Base-by-base conservation (phyloP, 2,888 invertebrate species). In the Melipona beecheii region DNA sequence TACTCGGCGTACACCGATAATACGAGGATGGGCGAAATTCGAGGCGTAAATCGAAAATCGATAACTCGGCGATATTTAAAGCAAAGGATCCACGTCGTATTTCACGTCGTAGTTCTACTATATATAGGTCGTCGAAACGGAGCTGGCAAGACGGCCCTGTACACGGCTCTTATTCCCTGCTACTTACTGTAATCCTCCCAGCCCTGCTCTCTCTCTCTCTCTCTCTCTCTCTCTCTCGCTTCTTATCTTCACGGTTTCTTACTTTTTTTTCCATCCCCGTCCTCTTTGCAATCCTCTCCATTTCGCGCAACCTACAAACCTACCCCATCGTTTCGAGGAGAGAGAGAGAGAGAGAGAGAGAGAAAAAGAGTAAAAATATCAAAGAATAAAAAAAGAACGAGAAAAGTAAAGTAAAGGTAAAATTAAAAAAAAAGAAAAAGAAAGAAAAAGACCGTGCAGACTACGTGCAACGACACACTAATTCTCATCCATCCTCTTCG, bases 391-490 rank as follows among this genome's bases (percentile, higher is more conserved):
- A 17, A 43, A 13, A 50, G 5, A n/a, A 43, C 43, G 9, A 43
- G 43, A 43, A 43, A 43, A 43, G 43, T 2, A 43, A 43, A 43
- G 11, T 43, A 4, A 31, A 24, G 5, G 24, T 31, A 74, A 15
- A 24, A 19, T 27, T 56, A 56, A 21, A 69, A 21, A 52, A 21
- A 58, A 49, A 36, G 31, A 15, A 27, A 49, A 43, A 13, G 9
- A 50, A 65, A 24, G 11, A 56, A 27, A 27, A 65, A 9, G 9
- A 62, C 36, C 31, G 36, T 50, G 27, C 49, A 19, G 19, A 5
- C 75, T 80, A 75, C 68, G 80, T 62, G 80, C 75, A 80, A 66
- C 80, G 75, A 43, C 75, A 70, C 78, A 65, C 78, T 81, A 74
- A 78, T 70, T 78, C 64, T 74, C 73, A 64, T 60, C 73, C 24